Base-by-base conservation (phyloP, 2,888 invertebrate species). In the Caradrina clavipalpis region DNA sequence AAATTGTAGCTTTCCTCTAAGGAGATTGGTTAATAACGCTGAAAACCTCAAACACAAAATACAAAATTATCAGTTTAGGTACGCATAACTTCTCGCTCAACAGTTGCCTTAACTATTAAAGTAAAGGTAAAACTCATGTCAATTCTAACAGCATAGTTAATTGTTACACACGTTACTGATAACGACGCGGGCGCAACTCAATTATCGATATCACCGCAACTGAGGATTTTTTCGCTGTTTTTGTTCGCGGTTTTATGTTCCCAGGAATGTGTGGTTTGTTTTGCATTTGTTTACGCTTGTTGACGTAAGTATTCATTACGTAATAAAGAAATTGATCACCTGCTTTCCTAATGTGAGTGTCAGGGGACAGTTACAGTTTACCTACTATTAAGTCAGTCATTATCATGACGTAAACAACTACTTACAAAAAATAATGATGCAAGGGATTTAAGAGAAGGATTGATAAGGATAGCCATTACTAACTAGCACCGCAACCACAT, bases 101-200 rank as follows among this genome's bases (percentile, higher is more conserved):
- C 57, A 70, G 58, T 45, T 21, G 61, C 51, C 21, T 45, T 54
- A 62, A 42, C 21, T 49, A 66, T 57, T 13, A 10, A 70, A 55
- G 49, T 62, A 35, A 55, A 68, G 26, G 71, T 67, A 67, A 58
- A 78, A 77, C 73, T 71, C 70, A 73, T 82, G 75, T 82, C 79
- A 73, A 61, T 57, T 56, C 68, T 69, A 67, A 83, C 78, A 83
- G 73, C 82, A 78, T 73, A 83, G 78, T 80, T 83, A 83, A 83
- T 83, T 83, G 73, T 83, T 81, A 82, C 79, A 82, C 73, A 84
- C 83, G 77, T 83, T 78, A 68, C 83, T 80, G 84, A 84, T 84
- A 84, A 84, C 76, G 62, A 72, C 51, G 72, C 71, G 60, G 26
- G 64, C 77, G 63, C 84, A 81, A 81, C 81, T 84, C 83, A 83